These are phyloP conservation scores for Cryptotis parvus DNA, from an alignment of 2,113 vertebrate genomes.

Conservation along the genomic window DNA sequence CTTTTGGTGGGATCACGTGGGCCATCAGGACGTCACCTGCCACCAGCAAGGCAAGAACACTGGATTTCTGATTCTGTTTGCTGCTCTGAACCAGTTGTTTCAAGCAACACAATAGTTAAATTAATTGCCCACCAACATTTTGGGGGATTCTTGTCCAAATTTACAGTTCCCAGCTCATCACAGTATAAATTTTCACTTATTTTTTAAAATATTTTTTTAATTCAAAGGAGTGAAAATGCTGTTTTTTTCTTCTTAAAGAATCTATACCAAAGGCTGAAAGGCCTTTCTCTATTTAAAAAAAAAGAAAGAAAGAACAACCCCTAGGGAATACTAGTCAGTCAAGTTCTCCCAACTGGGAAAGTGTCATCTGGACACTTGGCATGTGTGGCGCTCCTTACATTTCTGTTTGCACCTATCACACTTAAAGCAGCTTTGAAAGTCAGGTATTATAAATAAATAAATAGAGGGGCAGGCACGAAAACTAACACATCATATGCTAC, in stretches of 20 bases:
- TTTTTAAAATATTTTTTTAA: constrained; percentile 47
- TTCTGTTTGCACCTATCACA: constrained; percentile 6
- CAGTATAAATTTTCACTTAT: neutral
- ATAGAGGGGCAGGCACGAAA: neutral
- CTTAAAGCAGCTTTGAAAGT: neutral
- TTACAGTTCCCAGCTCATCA: constrained; percentile 40
- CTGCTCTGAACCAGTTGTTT: neutral
- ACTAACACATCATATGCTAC: neutral
- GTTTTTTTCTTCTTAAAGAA: neutral
- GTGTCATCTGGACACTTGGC: neutral
- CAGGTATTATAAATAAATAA: constrained; percentile 1
- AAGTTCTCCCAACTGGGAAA: neutral
- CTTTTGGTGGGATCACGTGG: no score
- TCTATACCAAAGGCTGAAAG: neutral
- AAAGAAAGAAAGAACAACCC: no score
- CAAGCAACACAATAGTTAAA: constrained; percentile 11
- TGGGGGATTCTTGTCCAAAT: neutral
- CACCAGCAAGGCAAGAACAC: no score
- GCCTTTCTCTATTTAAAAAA: neutral
- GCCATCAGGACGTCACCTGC: no score
- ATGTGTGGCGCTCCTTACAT: neutral
- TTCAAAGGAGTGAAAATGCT: constrained; percentile 1
- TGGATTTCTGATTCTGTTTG: neutral
- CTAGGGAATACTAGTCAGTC: neutral
- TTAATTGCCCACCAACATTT: neutral